phyloP scores from a whole-genome alignment of 2,113 vertebrate species.

The Cavia porcellus region DNA sequence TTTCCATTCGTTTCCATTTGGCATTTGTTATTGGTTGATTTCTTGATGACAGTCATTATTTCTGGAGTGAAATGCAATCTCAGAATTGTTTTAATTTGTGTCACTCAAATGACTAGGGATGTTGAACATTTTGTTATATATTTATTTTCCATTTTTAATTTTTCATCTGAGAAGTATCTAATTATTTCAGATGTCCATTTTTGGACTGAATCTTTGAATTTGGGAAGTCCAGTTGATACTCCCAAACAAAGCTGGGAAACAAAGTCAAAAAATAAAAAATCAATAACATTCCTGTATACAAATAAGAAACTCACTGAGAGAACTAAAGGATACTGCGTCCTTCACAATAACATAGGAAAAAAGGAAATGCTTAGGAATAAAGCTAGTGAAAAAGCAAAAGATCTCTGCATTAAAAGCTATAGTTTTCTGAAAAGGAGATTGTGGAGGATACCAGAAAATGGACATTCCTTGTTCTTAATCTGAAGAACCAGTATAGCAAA shows the following conservation, averaged over 20 bases:
- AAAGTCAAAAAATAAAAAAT: background rate
- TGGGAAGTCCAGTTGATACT: background rate
- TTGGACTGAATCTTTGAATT: background rate
- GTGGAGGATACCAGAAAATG: background rate
- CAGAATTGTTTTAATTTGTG: background rate
- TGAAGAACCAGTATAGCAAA: background rate
- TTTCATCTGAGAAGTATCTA: background rate
- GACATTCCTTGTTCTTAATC: background rate
- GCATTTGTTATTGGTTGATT: background rate
- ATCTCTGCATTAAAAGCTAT: background rate
- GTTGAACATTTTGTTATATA: background rate
- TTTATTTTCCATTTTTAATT: background rate
- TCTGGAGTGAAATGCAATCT: background rate
- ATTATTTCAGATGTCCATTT: background rate
- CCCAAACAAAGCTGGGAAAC: background rate
- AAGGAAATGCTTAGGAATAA: background rate
- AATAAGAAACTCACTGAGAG: background rate
- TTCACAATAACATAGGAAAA: background rate
- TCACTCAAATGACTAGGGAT: background rate
- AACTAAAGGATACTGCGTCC: background rate
- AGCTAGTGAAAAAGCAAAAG: background rate
- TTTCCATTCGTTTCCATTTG: background rate
- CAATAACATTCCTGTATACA: background rate
- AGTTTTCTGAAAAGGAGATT: background rate
- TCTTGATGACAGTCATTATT: background rate